phyloP scores from a whole-genome alignment of 2,888 invertebrate species.

The Ormyrus pomaceus region DNA sequence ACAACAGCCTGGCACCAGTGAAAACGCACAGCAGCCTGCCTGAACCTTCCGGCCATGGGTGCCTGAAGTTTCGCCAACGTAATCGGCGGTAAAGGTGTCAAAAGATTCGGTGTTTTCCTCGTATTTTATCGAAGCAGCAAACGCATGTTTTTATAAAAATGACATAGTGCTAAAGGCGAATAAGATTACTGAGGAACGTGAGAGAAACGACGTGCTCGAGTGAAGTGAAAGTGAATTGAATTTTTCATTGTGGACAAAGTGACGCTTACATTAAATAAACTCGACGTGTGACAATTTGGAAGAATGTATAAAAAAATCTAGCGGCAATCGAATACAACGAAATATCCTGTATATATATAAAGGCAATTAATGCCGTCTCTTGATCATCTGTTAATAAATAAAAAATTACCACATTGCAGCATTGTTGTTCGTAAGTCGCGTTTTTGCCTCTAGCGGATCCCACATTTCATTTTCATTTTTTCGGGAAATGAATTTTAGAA shows the following conservation, averaged over 20 bases:
- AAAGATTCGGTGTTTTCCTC: not conserved
- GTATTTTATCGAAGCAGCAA: not conserved
- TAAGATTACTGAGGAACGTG: too few relatives aligned
- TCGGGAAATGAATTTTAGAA: not conserved
- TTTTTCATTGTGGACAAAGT: too few relatives aligned
- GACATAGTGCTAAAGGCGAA: too few relatives aligned
- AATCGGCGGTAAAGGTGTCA: too few relatives aligned
- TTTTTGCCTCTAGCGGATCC: not conserved
- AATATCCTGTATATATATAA: conserved; percentile 28
- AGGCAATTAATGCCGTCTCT: not conserved
- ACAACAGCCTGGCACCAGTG: conserved; percentile 62
- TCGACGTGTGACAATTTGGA: too few relatives aligned
- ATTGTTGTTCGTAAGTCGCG: not conserved
- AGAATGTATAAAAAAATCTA: too few relatives aligned
- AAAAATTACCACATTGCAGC: conserved; percentile 20
- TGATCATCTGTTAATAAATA: conserved; percentile 45
- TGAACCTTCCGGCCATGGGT: conserved; percentile 56
- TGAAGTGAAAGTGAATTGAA: too few relatives aligned
- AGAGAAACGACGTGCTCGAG: too few relatives aligned
- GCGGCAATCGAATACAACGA: not conserved
- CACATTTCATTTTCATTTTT: not conserved
- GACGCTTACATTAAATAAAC: too few relatives aligned
- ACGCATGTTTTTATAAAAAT: too few relatives aligned
- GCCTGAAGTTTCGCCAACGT: not conserved
- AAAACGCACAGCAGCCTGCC: conserved; percentile 47